These are phyloP conservation scores for Trachymyrmex septentrionalis DNA, from an alignment of 1,140 invertebrate species.

Conservation along the genomic window DNA sequence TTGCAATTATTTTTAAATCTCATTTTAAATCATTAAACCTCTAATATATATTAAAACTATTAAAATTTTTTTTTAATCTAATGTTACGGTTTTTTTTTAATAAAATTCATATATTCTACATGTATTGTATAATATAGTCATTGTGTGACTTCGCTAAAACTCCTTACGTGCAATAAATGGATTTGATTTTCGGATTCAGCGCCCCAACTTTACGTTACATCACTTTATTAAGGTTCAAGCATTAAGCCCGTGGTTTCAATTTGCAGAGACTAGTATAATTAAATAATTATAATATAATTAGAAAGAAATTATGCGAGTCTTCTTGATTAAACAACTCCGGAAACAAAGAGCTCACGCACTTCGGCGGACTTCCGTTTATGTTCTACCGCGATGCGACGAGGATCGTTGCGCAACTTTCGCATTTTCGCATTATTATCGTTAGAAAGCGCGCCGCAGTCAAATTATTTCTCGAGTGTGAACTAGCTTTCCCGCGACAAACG, in stretches of 20 bases:
- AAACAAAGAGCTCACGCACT: neutral
- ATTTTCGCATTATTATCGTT: constrained; percentile 54
- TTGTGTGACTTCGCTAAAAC: no score
- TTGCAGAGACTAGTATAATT: neutral
- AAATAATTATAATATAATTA: neutral
- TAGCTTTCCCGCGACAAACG: neutral
- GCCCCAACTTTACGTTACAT: no score
- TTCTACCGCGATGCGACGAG: neutral
- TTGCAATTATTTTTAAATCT: no score
- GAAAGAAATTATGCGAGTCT: neutral
- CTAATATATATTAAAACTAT: no score
- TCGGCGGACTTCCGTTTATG: neutral
- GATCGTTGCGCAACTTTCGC: constrained; percentile 18
- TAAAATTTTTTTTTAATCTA: no score
- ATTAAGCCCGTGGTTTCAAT: no score
- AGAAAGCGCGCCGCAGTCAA: constrained; percentile 26
- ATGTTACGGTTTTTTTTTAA: no score
- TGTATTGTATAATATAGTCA: no score
- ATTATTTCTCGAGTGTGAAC: constrained; percentile 34
- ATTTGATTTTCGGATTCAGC: no score
- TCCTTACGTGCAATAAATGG: neutral
- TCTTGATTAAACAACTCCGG: neutral
- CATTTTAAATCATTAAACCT: no score
- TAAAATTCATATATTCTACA: no score
- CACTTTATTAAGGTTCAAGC: no score